Base-by-base conservation (phyloP, 2,888 invertebrate species). In the Tryphoninae sp. region DNA sequence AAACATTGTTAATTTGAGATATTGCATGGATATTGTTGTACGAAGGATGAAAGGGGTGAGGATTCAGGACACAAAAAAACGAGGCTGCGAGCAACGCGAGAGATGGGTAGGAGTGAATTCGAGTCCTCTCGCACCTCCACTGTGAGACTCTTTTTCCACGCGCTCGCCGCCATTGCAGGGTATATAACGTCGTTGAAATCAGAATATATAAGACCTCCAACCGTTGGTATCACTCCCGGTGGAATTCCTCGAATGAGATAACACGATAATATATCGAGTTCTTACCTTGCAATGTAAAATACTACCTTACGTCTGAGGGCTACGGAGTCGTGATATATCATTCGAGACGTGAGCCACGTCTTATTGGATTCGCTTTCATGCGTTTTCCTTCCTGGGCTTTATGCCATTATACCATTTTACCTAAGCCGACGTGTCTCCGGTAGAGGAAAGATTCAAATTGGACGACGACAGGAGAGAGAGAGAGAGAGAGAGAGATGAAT, bases 231-330 rank as follows among this genome's bases (percentile, higher is more conserved):
- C 84, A 84, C 84, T 83, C 84, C 84, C 84, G 80, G 83, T 81
- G 80, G 83, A 86, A 86, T 86, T 86, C 84, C 84, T 77, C 84
- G 85, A 86, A 86, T 83, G 84, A 86, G 86, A 87, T 88, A 87
- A 86, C 84, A 82, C 79, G 82, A 82, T 87, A 85, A 87, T 87
- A 88, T 87, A 87, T 87, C 84, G 85, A 86, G 80, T 85, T 87
- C 86, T 86, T 84, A 84, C 78, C 81, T 83, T 78, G 76, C 85
- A 81, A 83, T 82, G 84, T 86, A 84, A 87, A 86, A 87, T 86
- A 86, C 83, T 82, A 81, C 83, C 69, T 61, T 16, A 84, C 84
- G 83, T 85, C 83, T 80, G 81, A 81, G 82, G 84, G 82, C 76
- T 85, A 78, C 77, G 53, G 75, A 84, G 80, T 85, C 83, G 81